Base-by-base conservation (phyloP, 2,113 vertebrate species). In the Alces alces region DNA sequence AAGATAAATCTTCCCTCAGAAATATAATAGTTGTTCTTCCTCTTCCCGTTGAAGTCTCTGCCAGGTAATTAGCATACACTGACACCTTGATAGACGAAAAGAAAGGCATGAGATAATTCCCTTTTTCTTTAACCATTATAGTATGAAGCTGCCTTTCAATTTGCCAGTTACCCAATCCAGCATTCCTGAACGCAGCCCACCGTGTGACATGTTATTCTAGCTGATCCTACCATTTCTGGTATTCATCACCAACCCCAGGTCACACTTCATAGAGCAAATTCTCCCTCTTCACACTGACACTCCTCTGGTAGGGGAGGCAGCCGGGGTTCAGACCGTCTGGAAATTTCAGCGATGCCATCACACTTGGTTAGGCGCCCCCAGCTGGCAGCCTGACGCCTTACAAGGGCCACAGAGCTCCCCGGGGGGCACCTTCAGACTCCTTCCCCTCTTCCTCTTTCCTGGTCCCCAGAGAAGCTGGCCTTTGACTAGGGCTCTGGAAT, bases 31-130 rank as follows among this genome's bases (percentile, higher is more conserved):
- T 98, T 97, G 96, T 97, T 98, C 97, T 97, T 97, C 98, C 98
- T 97, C 95, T 96, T 97, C 87, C 93, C 73, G 83, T 76, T 94
- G 97, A 98, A 98, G 96, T 90, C 95, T 97, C 92, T 98, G 98
- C 98, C 97, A 98, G 97, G 96, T 98, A 98, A 98, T 98, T 98
- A 98, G 98, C 98, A 98, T 98, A 98, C 3, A 50, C 97, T 98
- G 98, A 98, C 98, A 98, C 98, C 97, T 98, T 98, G 98, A 98
- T 98, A 97, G 98, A 98, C 96, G 73, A 97, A 98, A 98, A 98
- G 98, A 98, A 98, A 98, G 97, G 98, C 97, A 97, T 95, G 97
- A 97, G 98, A 97, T 98, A 97, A 98, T 98, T 97, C 97, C 79
- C 95, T 96, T 97, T 97, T 97, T 97, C 97, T 98, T 97, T 96